phyloP scores from a whole-genome alignment of 2,113 vertebrate species.

The Prionailurus bengalensis region DNA sequence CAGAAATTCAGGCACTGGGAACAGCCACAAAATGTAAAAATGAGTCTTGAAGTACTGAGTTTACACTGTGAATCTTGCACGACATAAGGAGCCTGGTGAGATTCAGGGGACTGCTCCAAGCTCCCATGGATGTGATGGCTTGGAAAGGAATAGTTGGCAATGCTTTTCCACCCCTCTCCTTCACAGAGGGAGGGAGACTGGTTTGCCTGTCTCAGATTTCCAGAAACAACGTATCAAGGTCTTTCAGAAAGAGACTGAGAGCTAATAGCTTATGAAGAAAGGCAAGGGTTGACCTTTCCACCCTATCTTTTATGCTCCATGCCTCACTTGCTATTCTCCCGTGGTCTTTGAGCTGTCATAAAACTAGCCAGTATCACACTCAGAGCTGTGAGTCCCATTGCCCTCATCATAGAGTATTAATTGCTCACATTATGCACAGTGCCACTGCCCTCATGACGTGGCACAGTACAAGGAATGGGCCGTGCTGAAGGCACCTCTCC shows the following conservation, averaged over 20 bases:
- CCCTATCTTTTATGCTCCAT: too few species aligned
- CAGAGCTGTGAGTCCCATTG: neutral
- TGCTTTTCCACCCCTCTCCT: slow-evolving; percentile 69
- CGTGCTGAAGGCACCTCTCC: neutral
- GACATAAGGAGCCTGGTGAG: neutral
- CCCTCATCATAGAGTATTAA: neutral
- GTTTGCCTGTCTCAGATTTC: neutral
- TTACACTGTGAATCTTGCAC: neutral
- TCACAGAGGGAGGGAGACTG: neutral
- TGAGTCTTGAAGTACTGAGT: slow-evolving; percentile 68
- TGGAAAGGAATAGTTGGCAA: neutral
- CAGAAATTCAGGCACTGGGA: slow-evolving; percentile 60
- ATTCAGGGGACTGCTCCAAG: neutral
- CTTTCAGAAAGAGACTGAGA: neutral
- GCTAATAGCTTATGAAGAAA: too few species aligned
- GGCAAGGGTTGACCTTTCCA: neutral
- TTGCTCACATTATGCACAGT: neutral
- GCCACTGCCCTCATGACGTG: accelerated
- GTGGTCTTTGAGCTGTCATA: neutral
- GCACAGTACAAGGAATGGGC: accelerated
- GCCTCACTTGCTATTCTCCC: neutral
- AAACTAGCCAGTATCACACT: neutral
- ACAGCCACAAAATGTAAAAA: slow-evolving; percentile 63
- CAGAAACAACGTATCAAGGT: neutral
- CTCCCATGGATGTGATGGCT: neutral